Percentiles rank a stretch among this genome's conserved stretches.
Evolutionary conservation across 2,888 invertebrate species (phyloP).

Genomic region (Drosophila colorata): DNA sequence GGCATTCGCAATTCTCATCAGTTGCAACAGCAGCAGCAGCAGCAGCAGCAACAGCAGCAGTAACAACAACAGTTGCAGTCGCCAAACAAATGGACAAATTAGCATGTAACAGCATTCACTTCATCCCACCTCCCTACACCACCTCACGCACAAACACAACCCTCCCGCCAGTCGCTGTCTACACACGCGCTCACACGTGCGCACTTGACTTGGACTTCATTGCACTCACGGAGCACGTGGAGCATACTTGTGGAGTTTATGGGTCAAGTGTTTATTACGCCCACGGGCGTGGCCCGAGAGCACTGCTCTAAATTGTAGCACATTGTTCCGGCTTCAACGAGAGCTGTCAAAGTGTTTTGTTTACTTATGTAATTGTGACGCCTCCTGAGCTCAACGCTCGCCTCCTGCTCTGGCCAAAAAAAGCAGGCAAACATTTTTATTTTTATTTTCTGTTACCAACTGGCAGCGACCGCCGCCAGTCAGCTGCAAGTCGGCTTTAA

Average conservation of each 20-base stretch:
- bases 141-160: neutral
- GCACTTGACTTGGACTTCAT: constrained; percentile 80
- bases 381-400: constrained; percentile 44
- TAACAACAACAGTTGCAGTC: too few species aligned
- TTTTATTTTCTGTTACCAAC: constrained; percentile 6
- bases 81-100: constrained; percentile 75
- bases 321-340: constrained; percentile 62
- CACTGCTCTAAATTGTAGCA: constrained; percentile 69
- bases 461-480: constrained; percentile 1
- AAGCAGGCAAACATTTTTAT: constrained; percentile 26
- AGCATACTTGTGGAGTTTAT: constrained; percentile 75
- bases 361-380: constrained; percentile 80
- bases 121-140: neutral
- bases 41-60: neutral
- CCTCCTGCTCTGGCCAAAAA: constrained; percentile 3
- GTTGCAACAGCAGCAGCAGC: constrained; percentile 5
- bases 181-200: constrained; percentile 58
- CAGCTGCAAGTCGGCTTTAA: constrained; percentile 37
- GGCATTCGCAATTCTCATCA: constrained; percentile 33
- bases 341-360: constrained; percentile 67
- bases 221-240: constrained; percentile 69
- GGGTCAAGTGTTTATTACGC: constrained; percentile 81
- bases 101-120: constrained; percentile 60
- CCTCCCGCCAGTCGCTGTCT: neutral
- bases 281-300: constrained; percentile 66